Evolutionary conservation across 2,888 invertebrate species (phyloP).

Genomic region (Phlogophora meticulosa): DNA sequence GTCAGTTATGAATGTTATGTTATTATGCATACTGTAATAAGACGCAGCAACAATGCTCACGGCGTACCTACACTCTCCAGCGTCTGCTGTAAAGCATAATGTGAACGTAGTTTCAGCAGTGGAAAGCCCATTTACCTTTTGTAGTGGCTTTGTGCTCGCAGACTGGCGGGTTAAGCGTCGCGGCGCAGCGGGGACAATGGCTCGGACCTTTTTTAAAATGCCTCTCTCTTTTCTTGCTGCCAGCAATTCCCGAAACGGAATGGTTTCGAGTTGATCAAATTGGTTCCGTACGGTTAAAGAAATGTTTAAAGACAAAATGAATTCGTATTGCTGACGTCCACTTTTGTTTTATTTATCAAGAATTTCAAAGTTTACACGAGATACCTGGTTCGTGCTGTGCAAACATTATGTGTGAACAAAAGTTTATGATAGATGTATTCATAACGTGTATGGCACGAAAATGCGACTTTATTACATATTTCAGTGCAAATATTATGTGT

Average conservation of each 20-base stretch:
- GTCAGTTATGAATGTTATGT: conserved; percentile 83
- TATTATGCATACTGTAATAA: conserved; percentile 83
- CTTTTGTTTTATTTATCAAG: conserved; percentile 43
- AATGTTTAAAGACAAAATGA: conserved; percentile 66
- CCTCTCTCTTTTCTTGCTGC: conserved; percentile 76
- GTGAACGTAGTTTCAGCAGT: conserved; percentile 80
- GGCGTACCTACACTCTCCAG: conserved; percentile 61
- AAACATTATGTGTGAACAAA: conserved; percentile 46
- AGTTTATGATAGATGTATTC: conserved; percentile 57
- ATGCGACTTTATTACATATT: conserved; percentile 55
- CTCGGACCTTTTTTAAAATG: conserved; percentile 83
- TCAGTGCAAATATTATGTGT: conserved; percentile 50
- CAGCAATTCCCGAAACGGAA: conserved; percentile 77
- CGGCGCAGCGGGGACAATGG: conserved; percentile 81
- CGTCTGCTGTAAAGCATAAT: conserved; percentile 81
- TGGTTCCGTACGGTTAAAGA: conserved; percentile 68
- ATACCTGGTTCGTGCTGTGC: conserved; percentile 49
- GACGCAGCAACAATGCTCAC: conserved; percentile 76
- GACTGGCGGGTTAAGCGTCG: conserved; percentile 85
- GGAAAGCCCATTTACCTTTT: conserved; percentile 87
- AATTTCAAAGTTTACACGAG: conserved; percentile 38
- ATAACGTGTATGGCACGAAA: conserved; percentile 36
- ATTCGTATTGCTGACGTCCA: conserved; percentile 52
- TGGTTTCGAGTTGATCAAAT: conserved; percentile 75
- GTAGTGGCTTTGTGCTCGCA: conserved; percentile 85